Evolutionary conservation across 2,888 invertebrate genomes (phyloP).

Genomic region (Dioctria linearis): DNA sequence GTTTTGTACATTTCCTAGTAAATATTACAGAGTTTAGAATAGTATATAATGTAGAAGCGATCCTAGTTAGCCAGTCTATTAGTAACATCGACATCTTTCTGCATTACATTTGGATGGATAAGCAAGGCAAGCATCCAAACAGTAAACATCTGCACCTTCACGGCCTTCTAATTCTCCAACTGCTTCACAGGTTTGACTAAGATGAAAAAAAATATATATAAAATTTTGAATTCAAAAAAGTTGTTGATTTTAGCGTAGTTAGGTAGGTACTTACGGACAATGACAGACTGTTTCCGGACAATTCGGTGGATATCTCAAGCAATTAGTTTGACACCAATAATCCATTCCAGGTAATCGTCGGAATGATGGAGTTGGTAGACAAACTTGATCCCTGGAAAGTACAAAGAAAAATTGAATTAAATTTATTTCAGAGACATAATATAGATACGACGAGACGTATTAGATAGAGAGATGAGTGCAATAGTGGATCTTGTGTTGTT

Average conservation of each 20-base stretch:
- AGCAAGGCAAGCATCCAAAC: constrained; percentile 88
- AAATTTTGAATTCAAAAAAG: neutral
- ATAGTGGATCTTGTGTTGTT: too few relatives aligned
- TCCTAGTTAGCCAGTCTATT: constrained; percentile 65
- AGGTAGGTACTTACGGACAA: constrained; percentile 85
- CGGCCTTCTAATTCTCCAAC: constrained; percentile 82
- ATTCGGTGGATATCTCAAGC: constrained; percentile 88
- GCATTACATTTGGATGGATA: constrained; percentile 82
- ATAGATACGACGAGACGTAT: too few relatives aligned
- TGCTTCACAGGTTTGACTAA: constrained; percentile 85
- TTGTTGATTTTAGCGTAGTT: neutral
- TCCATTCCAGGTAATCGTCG: constrained; percentile 82
- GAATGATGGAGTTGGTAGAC: constrained; percentile 78
- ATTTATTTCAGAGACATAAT: neutral
- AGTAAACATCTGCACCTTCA: constrained; percentile 86
- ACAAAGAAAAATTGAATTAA: constrained; percentile 3
- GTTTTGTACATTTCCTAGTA: constrained; percentile 41
- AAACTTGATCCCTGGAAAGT: constrained; percentile 81
- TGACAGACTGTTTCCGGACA: constrained; percentile 83
- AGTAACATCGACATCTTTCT: constrained; percentile 81
- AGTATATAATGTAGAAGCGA: constrained; percentile 3
- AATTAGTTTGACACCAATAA: constrained; percentile 89
- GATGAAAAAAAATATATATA: constrained; percentile 60
- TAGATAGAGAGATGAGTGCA: too few relatives aligned
- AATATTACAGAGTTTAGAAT: constrained; percentile 18